Percentiles rank a stretch among this genome's conserved stretches.
These are phyloP conservation scores for Plectrocnemia conspersa DNA, from an alignment of 1,140 invertebrate genomes.

Conservation along the genomic window DNA sequence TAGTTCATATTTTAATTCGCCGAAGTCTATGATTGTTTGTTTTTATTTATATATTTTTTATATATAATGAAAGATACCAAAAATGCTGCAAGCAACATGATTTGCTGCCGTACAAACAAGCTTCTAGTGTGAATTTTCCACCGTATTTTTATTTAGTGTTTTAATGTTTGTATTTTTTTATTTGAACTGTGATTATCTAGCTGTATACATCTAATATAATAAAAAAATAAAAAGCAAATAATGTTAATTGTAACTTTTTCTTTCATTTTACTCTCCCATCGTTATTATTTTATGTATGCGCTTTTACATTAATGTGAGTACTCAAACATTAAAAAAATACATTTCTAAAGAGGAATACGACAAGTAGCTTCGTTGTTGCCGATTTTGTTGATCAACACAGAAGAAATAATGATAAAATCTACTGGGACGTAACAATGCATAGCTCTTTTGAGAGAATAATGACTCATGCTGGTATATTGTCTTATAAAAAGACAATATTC, in stretches of 20 bases:
- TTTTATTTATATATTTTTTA: not conserved
- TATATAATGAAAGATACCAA: not conserved
- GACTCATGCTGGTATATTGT: too few species aligned
- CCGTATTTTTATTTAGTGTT: slow-evolving; percentile 41
- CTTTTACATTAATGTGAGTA: too few species aligned
- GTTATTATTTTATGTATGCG: too few species aligned
- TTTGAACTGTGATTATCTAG: slow-evolving; percentile 56
- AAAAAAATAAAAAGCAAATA: slow-evolving; percentile 52
- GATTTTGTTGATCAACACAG: too few species aligned
- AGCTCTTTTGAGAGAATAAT: too few species aligned
- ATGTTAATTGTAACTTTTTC: slow-evolving; percentile 37
- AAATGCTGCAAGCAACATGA: not conserved
- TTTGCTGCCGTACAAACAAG: slow-evolving; percentile 29
- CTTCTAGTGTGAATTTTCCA: slow-evolving; percentile 33
- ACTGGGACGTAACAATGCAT: too few species aligned
- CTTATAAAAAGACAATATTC: too few species aligned
- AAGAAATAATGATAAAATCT: too few species aligned
- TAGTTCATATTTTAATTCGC: too few species aligned
- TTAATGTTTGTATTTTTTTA: slow-evolving; percentile 50
- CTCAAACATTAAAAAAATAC: too few species aligned
- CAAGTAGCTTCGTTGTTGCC: too few species aligned
- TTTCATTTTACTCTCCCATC: not conserved
- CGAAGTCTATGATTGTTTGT: not conserved
- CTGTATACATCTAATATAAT: slow-evolving; percentile 53
- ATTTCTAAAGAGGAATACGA: too few species aligned